Evolutionary conservation across 2,797 vertebrate genomes (phyloP).

Genomic region (Gymnopithys bicolor): DNA sequence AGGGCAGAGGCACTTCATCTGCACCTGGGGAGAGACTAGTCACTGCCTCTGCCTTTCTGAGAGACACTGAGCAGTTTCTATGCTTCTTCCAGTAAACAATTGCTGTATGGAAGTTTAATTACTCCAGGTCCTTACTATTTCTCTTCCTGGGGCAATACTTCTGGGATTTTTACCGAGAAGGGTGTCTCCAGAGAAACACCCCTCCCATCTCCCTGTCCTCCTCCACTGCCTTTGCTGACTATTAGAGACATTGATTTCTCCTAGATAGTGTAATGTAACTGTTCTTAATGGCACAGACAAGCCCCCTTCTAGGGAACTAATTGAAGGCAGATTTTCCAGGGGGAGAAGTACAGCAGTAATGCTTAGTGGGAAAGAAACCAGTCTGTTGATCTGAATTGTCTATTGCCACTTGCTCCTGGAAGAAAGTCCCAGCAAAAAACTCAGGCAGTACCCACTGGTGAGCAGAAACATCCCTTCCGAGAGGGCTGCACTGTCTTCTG

Average conservation of each 20-base stretch:
- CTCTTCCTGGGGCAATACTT: conserved; percentile 11
- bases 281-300: conserved; percentile 68
- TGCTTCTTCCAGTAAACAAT: conserved; percentile 39
- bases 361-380: background rate
- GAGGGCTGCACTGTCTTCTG: background rate
- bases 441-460: background rate
- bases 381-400: background rate
- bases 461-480: background rate
- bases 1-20: background rate
- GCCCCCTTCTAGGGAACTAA: conserved; percentile 61
- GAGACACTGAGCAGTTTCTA: background rate
- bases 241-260: conserved; percentile 73
- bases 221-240: conserved; percentile 49
- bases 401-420: background rate
- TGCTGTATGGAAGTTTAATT: conserved; percentile 40
- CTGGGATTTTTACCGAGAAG: conserved; percentile 20
- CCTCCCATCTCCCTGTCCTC: background rate
- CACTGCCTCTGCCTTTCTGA: background rate
- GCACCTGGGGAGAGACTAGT: background rate
- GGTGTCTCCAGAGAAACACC: conserved; percentile 43
- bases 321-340: conserved; percentile 55
- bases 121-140: background rate
- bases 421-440: background rate
- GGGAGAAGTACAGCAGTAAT: background rate
- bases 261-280: conserved; percentile 63